These are phyloP conservation scores for Camarhynchus parvulus DNA, from an alignment of 2,113 vertebrate genomes.

Conservation along the genomic window DNA sequence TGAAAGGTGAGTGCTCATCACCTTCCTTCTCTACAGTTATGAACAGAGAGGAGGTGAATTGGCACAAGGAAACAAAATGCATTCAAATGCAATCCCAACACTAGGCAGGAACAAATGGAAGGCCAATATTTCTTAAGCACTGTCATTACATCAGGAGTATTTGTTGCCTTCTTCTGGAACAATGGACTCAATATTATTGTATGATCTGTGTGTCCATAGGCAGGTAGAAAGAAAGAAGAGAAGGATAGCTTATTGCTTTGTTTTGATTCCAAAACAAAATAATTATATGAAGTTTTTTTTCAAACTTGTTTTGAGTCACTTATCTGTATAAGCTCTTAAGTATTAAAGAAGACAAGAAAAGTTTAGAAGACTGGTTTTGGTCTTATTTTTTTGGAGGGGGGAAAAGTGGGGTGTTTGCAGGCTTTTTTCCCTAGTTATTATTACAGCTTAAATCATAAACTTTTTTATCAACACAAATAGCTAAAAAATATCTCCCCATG, in stretches of 20 bases:
- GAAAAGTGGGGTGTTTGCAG: rapidly evolving
- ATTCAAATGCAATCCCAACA: not conserved
- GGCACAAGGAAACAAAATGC: not conserved
- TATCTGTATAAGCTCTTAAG: not conserved
- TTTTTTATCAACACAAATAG: not conserved
- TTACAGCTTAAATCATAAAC: not conserved
- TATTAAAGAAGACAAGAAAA: not conserved
- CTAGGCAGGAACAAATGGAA: not conserved
- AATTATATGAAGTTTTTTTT: not conserved
- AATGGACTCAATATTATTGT: not conserved
- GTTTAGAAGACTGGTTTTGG: not conserved
- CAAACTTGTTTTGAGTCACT: not conserved
- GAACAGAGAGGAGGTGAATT: not conserved
- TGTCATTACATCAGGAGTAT: not conserved
- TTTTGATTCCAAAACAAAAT: not conserved
- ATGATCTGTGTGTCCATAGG: not conserved
- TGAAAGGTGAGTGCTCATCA: not conserved
- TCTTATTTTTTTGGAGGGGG: not conserved
- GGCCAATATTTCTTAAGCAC: not conserved
- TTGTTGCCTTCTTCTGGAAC: not conserved
- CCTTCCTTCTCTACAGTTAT: not conserved
- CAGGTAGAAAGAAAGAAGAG: not conserved
- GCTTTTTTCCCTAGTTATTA: not conserved
- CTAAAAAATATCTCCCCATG: not conserved
- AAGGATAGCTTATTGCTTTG: not conserved